Base-by-base conservation (phyloP, 2,113 vertebrate genomes). In the Hippocampus abdominalis region DNA sequence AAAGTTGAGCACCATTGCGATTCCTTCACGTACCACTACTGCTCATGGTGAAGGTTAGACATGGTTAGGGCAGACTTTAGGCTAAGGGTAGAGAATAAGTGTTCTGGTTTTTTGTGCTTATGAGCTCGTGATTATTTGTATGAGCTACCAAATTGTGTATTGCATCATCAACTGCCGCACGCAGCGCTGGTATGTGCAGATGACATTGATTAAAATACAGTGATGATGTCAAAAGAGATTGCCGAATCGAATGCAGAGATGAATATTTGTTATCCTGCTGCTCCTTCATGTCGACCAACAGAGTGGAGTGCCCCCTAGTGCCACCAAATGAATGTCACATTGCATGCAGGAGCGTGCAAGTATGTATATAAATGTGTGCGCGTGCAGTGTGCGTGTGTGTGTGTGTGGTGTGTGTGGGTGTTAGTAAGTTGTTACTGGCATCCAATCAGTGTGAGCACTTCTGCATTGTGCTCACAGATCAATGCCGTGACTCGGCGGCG, bases 261-360 rank as follows among this genome's bases (percentile, higher is more conserved):
- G 8, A 53, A 53, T n/a, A n/a, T 53, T 53, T 53, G 51, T n/a
- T 29, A 60, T 6, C 27, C 25, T 32, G 12, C 27, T 46, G 13
- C 48, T 36, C 56, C 70, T 67, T 68, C 13, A 59, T 66, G 75
- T 42, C 66, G 85, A 91, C 72, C 69, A 84, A 85, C 82, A 90
- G 91, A 84, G 86, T 80, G 86, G 89, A 89, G 90, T 92, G 91
- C 91, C 92, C 92, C 87, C 91, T 92, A 84, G 88, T 90, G 92
- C 73, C 78, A 73, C 76, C 66, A 70, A 16, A 42, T 23, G 72
- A 73, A 78, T 73, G 84, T 82, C 83, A 77, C 79, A 81, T 70
- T 20, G 44, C 18, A 8, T 7, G 46, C 59, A 48, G 64, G 44
- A 65, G 29, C 29, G 2, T 29, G 29, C 29, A 29, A 29, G 29